Evolutionary conservation across 2,113 vertebrate species (phyloP).

Genomic region (Tretioscincus oriximinensis): DNA sequence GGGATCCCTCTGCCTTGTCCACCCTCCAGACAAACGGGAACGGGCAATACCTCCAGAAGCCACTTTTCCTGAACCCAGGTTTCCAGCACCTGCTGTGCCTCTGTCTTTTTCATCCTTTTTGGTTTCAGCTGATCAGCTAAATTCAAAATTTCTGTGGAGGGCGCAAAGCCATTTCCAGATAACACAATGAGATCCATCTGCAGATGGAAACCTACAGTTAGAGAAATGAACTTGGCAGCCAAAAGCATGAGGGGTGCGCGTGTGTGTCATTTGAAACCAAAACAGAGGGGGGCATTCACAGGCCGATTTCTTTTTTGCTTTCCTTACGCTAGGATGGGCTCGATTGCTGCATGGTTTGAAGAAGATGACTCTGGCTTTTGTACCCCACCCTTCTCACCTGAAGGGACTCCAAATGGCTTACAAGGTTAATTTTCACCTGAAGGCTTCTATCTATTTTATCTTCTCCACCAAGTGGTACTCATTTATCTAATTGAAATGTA

Average conservation of each 20-base stretch:
- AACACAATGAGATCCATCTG: conserved; percentile 90
- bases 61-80: conserved; percentile 90
- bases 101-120: conserved; percentile 93
- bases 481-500: too few relatives aligned
- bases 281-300: too few relatives aligned
- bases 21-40: not conserved
- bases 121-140: conserved; percentile 82
- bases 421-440: too few relatives aligned
- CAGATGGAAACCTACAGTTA: conserved; percentile 2
- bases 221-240: not conserved
- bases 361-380: too few relatives aligned
- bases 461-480: too few relatives aligned
- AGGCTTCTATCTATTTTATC: too few relatives aligned
- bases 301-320: too few relatives aligned
- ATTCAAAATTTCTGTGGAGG: conserved; percentile 92
- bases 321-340: too few relatives aligned
- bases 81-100: conserved; percentile 85
- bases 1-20: accelerated
- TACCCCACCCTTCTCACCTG: too few relatives aligned
- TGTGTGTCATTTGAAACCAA: too few relatives aligned
- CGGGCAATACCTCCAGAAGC: conserved; percentile 83
- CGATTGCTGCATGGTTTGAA: too few relatives aligned
- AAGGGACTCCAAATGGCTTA: too few relatives aligned
- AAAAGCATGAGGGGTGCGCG: not conserved
- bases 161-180: conserved; percentile 86